phyloP scores from a whole-genome alignment of 2,113 vertebrate genomes.

The Chelonoidis abingdonii region DNA sequence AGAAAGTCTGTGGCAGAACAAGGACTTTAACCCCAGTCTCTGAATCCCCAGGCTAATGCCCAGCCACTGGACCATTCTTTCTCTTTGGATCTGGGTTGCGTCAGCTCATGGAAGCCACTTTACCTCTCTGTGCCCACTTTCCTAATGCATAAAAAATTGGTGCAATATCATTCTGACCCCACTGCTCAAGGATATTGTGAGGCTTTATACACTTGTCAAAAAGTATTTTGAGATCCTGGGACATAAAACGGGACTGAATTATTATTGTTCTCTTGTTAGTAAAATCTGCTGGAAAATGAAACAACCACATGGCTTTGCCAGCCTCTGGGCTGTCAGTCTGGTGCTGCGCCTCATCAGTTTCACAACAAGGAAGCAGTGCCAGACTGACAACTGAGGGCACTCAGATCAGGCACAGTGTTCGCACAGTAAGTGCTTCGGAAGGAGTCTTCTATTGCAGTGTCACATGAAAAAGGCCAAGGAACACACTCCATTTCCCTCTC shows the following conservation, averaged over 20 bases:
- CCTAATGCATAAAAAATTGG: background rate
- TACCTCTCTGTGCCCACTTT: background rate
- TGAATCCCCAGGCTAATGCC: background rate
- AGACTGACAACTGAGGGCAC: accelerated
- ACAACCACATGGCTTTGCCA: background rate
- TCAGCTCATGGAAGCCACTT: background rate
- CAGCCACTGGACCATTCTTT: background rate
- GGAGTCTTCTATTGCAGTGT: background rate
- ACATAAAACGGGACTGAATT: background rate
- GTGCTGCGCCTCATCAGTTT: background rate
- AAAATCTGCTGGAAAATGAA: slow-evolving; percentile 36
- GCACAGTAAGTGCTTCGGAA: background rate
- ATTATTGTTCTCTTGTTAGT: background rate
- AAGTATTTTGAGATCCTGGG: background rate
- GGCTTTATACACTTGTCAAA: slow-evolving; percentile 40
- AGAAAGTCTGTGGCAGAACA: background rate
- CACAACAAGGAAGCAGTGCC: accelerated
- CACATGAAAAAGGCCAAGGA: accelerated
- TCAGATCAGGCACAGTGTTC: accelerated
- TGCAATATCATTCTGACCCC: background rate
- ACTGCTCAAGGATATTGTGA: background rate
- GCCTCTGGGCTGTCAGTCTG: background rate
- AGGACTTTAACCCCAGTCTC: background rate
- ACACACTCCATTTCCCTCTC: background rate
- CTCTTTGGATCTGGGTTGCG: background rate